These are phyloP conservation scores for Percopsis transmontana DNA, from an alignment of 2,113 vertebrate species.

Conservation along the genomic window DNA sequence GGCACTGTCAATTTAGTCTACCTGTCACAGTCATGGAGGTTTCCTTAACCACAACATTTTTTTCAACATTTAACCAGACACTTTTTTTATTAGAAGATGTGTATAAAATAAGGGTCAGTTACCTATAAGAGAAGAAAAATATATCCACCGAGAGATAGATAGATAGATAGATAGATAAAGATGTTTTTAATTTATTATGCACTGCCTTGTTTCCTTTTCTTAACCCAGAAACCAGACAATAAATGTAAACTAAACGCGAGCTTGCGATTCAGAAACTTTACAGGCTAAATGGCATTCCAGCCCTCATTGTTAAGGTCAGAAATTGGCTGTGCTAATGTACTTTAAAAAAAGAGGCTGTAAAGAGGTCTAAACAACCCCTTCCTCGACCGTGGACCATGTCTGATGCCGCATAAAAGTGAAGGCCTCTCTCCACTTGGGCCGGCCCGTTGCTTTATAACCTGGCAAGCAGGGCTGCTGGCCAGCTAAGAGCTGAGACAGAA, in stretches of 20 bases:
- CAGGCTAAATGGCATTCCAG: conserved; percentile 10
- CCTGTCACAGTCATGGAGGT: no score
- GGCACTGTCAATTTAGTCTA: no score
- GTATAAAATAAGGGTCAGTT: neutral
- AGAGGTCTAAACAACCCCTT: conserved; percentile 1
- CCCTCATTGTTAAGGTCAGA: conserved; percentile 14
- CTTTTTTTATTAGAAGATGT: neutral
- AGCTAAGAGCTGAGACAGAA: conserved; percentile 27
- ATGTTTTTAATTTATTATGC: neutral
- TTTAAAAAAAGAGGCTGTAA: conserved; percentile 6
- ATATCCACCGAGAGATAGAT: no score
- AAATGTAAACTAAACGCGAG: conserved; percentile 3
- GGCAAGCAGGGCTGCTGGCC: neutral
- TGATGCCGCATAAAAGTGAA: neutral
- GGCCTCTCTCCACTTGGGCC: neutral
- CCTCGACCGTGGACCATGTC: neutral
- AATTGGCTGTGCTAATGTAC: conserved; percentile 7
- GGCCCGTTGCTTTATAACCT: conserved; percentile 10
- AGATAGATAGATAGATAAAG: neutral
- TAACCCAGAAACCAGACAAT: conserved; percentile 15
- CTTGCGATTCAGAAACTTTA: conserved; percentile 7
- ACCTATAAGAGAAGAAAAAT: neutral
- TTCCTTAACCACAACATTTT: no score
- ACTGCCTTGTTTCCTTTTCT: neutral
- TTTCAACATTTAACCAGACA: no score